phyloP scores from a whole-genome alignment of 1,140 invertebrate genomes.

The Tachypleus tridentatus region DNA sequence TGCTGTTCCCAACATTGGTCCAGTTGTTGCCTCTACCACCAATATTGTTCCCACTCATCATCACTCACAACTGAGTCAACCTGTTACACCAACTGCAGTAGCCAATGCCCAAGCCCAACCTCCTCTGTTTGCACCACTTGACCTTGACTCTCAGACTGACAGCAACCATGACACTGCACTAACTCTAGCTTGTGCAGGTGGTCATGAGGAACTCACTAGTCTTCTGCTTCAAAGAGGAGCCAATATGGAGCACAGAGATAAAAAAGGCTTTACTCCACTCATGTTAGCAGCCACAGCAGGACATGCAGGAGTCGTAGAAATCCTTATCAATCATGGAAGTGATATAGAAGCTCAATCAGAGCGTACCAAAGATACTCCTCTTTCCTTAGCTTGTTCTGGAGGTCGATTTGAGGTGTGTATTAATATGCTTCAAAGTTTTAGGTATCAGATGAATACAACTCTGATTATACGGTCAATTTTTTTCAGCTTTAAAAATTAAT shows the following conservation, averaged over 20 bases:
- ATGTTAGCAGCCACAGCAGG: constrained; percentile 95
- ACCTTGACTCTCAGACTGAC: constrained; percentile 93
- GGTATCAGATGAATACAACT: too few species aligned
- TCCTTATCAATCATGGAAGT: constrained; percentile 78
- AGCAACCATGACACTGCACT: constrained; percentile 97
- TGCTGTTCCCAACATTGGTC: constrained; percentile 9
- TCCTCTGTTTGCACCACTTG: constrained; percentile 34
- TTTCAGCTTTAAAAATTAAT: too few species aligned
- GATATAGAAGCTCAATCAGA: constrained; percentile 98
- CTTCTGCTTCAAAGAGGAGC: constrained; percentile 77
- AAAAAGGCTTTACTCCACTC: constrained; percentile 96
- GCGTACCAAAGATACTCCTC: constrained; percentile 94
- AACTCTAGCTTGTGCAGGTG: constrained; percentile 91
- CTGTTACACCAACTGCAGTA: constrained; percentile 4
- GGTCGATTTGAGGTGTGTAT: constrained; percentile 67
- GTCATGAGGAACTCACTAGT: constrained; percentile 89
- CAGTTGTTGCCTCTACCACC: background rate
- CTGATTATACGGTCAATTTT: too few species aligned
- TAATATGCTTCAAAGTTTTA: background rate
- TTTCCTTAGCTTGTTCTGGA: constrained; percentile 93
- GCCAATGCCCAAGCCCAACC: background rate
- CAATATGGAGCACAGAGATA: constrained; percentile 94
- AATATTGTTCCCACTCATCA: constrained; percentile 8
- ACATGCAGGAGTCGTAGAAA: constrained; percentile 77
- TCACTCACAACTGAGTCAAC: constrained; percentile 10